Evolutionary conservation across 2,113 vertebrate genomes (phyloP).

Genomic region (Odontesthes bonariensis): DNA sequence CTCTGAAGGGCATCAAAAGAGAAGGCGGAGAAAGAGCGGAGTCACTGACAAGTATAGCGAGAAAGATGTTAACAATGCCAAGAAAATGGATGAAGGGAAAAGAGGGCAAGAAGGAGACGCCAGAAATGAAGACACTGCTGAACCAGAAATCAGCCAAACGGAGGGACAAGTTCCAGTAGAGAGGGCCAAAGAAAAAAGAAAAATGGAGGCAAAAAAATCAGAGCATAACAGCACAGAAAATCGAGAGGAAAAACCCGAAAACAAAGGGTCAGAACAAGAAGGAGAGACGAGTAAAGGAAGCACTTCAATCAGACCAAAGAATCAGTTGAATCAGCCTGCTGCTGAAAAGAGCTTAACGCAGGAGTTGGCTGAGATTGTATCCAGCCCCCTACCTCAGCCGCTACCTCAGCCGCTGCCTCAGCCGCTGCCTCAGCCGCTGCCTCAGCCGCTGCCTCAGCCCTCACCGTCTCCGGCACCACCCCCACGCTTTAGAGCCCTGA

Average conservation of each 20-base stretch:
- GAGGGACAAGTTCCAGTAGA: background rate
- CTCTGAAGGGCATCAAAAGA: background rate
- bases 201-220: background rate
- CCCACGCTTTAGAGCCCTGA: conserved; percentile 66
- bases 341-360: conserved; percentile 69
- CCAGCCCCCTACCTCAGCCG: conserved; percentile 56
- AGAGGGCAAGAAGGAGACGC: background rate
- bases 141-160: background rate
- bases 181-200: conserved; percentile 17
- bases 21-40: background rate
- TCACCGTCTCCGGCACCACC: conserved; percentile 34
- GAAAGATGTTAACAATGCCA: background rate
- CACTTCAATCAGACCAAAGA: background rate
- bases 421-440: background rate
- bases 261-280: conserved; percentile 9
- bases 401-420: too few species aligned
- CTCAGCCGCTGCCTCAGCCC: conserved; percentile 6
- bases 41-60: background rate
- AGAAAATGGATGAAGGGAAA: background rate
- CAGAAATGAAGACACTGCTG: background rate
- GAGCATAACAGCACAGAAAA: background rate
- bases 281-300: conserved; percentile 8
- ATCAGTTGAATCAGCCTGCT: background rate
- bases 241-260: conserved; percentile 1
- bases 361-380: conserved; percentile 69